phyloP scores from a whole-genome alignment of 2,888 invertebrate genomes.

The Tiliacea aurago region DNA sequence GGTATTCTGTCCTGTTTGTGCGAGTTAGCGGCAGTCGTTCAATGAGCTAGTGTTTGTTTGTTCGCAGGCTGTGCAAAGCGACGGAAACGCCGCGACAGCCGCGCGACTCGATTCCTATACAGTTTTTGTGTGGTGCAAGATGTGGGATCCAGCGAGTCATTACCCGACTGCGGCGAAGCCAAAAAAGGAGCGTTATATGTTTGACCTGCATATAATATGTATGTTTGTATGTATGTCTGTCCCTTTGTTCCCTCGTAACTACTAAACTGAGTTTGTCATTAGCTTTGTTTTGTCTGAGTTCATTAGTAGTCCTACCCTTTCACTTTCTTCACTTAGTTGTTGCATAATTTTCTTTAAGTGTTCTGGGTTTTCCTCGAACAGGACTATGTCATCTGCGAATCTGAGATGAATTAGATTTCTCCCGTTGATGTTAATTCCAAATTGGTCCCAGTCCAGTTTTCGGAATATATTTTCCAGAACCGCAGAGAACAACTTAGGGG shows the following conservation, averaged over 20 bases:
- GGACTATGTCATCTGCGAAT: no score
- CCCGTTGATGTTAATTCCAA: no score
- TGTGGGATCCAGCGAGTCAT: background rate
- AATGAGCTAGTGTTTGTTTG: conserved; percentile 63
- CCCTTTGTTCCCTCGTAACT: no score
- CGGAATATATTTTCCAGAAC: no score
- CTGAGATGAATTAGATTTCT: no score
- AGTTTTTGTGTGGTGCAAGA: conserved; percentile 14
- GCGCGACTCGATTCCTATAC: conserved; percentile 52
- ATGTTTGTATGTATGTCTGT: no score
- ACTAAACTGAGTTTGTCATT: background rate
- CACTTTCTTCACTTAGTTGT: background rate
- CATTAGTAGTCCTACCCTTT: background rate
- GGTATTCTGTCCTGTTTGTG: conserved; percentile 22
- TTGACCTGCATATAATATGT: no score
- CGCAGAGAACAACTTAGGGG: no score
- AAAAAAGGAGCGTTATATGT: no score
- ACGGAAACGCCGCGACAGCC: conserved; percentile 59
- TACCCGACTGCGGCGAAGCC: no score
- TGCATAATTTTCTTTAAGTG: background rate
- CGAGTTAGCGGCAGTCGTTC: conserved; percentile 54
- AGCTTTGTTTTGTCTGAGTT: background rate
- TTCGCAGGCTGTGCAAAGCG: conserved; percentile 56
- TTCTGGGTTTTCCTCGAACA: background rate
- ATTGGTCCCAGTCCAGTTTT: no score